phyloP scores from a whole-genome alignment of 2,888 invertebrate species.

The Epirrita christyi region DNA sequence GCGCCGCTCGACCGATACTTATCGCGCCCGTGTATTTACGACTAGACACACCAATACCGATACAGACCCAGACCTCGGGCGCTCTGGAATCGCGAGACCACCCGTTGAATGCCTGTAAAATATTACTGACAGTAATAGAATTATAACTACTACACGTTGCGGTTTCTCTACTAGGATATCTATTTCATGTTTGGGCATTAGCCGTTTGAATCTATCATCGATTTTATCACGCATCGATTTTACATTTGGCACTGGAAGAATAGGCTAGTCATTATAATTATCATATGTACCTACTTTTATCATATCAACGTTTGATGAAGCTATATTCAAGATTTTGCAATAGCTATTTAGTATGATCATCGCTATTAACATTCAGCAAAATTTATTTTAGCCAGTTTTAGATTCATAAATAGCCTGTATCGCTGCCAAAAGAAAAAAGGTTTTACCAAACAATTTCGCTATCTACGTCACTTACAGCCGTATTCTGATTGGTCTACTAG shows the following conservation, averaged over 20 bases:
- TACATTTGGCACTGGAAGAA: not conserved
- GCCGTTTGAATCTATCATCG: not conserved
- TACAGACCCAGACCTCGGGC: slow-evolving; percentile 54
- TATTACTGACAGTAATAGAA: slow-evolving; percentile 48
- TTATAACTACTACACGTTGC: slow-evolving; percentile 32
- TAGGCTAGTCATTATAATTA: not conserved
- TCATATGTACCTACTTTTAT: not conserved
- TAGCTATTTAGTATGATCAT: slow-evolving; percentile 9
- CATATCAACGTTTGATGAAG: not conserved
- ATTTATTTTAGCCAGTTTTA: not conserved
- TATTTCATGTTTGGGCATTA: not conserved
- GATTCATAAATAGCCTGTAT: slow-evolving; percentile 15
- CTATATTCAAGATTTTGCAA: not conserved
- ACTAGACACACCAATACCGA: slow-evolving; percentile 68
- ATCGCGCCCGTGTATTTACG: slow-evolving; percentile 77
- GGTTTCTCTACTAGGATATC: slow-evolving; percentile 30
- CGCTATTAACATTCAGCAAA: slow-evolving; percentile 18
- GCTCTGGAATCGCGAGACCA: slow-evolving; percentile 62
- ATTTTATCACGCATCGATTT: not conserved
- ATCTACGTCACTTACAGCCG: no score
- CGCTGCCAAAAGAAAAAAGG: slow-evolving; percentile 17
- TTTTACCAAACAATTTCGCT: slow-evolving; percentile 8
- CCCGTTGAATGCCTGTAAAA: slow-evolving; percentile 55
- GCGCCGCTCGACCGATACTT: slow-evolving; percentile 67
- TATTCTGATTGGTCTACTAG: no score